Evolutionary conservation across 2,888 invertebrate species (phyloP).

Genomic region (Latrodectus elegans): DNA sequence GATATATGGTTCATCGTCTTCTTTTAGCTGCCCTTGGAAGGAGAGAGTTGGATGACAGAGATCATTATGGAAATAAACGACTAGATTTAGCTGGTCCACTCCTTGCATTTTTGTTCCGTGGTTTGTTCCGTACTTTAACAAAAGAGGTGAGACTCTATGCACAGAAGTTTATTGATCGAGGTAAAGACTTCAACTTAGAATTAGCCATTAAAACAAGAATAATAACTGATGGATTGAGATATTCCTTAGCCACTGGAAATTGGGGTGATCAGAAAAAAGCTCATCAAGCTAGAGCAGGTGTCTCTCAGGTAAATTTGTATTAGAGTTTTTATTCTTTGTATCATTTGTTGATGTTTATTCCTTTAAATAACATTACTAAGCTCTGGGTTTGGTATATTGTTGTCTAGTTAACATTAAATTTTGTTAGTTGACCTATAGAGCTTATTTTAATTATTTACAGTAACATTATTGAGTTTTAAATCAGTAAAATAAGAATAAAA

Average conservation of each 20-base stretch:
- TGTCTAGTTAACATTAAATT: too few species aligned
- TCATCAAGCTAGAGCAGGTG: constrained; percentile 97
- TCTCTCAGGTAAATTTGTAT: constrained; percentile 82
- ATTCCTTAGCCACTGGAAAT: constrained; percentile 99
- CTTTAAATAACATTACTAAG: too few species aligned
- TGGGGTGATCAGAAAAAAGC: constrained; percentile 99
- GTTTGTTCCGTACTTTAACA: constrained; percentile 94
- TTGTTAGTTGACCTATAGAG: too few species aligned
- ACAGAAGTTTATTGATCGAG: constrained; percentile 98
- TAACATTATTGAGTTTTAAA: too few species aligned
- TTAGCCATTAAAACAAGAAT: constrained; percentile 97
- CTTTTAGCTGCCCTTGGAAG: constrained; percentile 94
- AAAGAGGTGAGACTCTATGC: constrained; percentile 99
- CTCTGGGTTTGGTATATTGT: too few species aligned
- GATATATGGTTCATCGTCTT: constrained; percentile 98
- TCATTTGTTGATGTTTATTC: too few species aligned
- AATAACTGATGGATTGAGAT: constrained; percentile 97
- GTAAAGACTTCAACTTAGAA: constrained; percentile 98
- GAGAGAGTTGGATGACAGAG: constrained; percentile 98
- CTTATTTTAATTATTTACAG: too few species aligned
- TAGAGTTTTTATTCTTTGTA: too few species aligned
- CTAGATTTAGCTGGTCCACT: constrained; percentile 98
- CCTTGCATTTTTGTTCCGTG: constrained; percentile 96
- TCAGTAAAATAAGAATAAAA: too few species aligned
- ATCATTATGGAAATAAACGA: constrained; percentile 99